Conservation (phyloP, 2,888 invertebrate species). For the Piscicola geometra region DNA sequence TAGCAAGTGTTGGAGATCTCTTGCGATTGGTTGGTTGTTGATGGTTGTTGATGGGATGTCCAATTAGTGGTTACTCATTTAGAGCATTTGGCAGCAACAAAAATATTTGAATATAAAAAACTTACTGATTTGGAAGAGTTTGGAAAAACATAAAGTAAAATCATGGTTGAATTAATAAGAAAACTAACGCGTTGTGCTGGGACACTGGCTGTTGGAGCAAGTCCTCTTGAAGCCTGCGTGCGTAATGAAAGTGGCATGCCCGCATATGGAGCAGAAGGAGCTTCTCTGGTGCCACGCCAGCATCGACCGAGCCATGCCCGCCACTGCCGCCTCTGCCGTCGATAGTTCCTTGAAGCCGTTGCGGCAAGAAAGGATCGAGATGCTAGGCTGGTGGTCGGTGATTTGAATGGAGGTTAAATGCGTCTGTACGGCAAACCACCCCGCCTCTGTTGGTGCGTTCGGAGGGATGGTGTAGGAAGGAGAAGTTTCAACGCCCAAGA, state of each 20-base stretch:
- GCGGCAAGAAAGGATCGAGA: conserved; percentile 25
- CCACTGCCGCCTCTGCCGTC: conserved; percentile 50
- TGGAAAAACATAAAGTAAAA: not conserved
- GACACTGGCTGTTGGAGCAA: conserved; percentile 49
- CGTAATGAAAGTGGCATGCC: conserved; percentile 48
- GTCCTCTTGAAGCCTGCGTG: conserved; percentile 53
- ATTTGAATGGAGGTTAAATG: conserved; percentile 38
- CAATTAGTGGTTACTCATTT: not conserved
- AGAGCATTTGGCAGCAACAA: not conserved
- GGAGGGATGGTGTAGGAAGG: conserved; percentile 45
- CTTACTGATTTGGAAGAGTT: not conserved
- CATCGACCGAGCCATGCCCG: conserved; percentile 54
- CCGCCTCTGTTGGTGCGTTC: conserved; percentile 25
- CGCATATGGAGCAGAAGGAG: conserved; percentile 57
- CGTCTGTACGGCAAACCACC: conserved; percentile 51
- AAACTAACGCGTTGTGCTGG: conserved; percentile 49
- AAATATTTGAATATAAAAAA: conserved; percentile 9
- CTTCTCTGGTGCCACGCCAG: conserved; percentile 57
- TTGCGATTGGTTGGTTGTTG: too few relatives aligned
- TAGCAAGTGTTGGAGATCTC: conserved; percentile 54
- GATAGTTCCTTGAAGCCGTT: conserved; percentile 45
- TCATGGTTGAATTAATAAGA: too few relatives aligned
- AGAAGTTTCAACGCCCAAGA: conserved; percentile 47
- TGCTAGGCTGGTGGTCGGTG: conserved; percentile 40
- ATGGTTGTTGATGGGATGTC: too few relatives aligned